A percentile compares a stretch with the other conserved stretches of the same genome.
Conservation (phyloP, 92 coral and sea anemone species). For the Paramuricea clavata region DNA sequence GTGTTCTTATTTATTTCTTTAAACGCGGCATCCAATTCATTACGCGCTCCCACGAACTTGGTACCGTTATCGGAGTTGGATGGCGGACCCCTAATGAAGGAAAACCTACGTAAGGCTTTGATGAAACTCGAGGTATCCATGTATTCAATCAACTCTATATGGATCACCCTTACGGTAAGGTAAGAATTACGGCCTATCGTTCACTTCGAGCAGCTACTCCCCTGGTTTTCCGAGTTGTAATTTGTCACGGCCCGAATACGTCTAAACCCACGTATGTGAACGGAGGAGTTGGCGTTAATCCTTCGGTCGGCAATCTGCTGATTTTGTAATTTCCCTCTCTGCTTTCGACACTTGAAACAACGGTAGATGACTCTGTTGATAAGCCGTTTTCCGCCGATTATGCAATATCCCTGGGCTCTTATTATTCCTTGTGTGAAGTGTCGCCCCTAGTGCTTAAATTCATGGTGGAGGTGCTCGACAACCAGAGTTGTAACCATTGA, state of each 20-base stretch:
- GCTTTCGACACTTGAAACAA: constrained; percentile 62
- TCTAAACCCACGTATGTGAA: constrained; percentile 58
- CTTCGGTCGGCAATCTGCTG: constrained; percentile 63
- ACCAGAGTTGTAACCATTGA: too few relatives aligned
- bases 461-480: constrained; percentile 48
- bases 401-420: constrained; percentile 61
- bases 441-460: constrained; percentile 66
- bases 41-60: constrained; percentile 51
- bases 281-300: constrained; percentile 56
- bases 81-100: too few relatives aligned
- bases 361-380: constrained; percentile 47
- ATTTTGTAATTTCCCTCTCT: constrained; percentile 48
- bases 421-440: constrained; percentile 57
- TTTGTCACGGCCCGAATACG: constrained; percentile 57
- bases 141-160: constrained; percentile 57
- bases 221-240: constrained; percentile 51
- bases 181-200: too few relatives aligned
- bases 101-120: too few relatives aligned
- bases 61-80: constrained; percentile 17
- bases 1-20: constrained; percentile 31
- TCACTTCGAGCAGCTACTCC: constrained; percentile 52
- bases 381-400: constrained; percentile 67
- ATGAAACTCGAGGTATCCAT: too few relatives aligned
- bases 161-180: constrained; percentile 44
- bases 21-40: constrained; percentile 42